These are phyloP conservation scores for Dryomyza anilis DNA, from an alignment of 2,888 invertebrate genomes.

Conservation along the genomic window DNA sequence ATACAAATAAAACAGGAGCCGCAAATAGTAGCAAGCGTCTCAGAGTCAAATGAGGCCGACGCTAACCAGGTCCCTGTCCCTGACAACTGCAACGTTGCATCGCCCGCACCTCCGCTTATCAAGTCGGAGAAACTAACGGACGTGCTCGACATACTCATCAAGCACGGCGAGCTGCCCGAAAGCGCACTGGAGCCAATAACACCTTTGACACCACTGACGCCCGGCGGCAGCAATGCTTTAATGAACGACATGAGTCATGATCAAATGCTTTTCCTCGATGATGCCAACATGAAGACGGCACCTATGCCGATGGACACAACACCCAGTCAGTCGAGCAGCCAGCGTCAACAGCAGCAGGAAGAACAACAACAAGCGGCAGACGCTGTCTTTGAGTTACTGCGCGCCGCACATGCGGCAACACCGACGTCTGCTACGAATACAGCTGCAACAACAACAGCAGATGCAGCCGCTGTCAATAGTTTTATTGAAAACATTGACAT, in stretches of 20 bases:
- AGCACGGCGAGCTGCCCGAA: slow-evolving; percentile 89
- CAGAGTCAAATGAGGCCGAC: too few species aligned
- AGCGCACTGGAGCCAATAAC: slow-evolving; percentile 67
- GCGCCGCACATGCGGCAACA: neutral
- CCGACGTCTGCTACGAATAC: slow-evolving; percentile 27
- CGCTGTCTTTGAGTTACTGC: slow-evolving; percentile 28
- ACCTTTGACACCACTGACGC: slow-evolving; percentile 60
- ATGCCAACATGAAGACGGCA: slow-evolving; percentile 38
- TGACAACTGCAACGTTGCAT: slow-evolving; percentile 40
- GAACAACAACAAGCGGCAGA: slow-evolving; percentile 32
- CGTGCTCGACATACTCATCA: slow-evolving; percentile 90
- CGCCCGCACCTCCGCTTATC: slow-evolving; percentile 35
- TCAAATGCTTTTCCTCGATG: slow-evolving; percentile 40
- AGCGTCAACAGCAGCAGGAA: slow-evolving; percentile 38
- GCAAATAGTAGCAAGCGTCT: slow-evolving; percentile 60
- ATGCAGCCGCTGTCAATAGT: neutral
- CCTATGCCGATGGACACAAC: slow-evolving; percentile 47
- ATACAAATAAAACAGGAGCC: neutral
- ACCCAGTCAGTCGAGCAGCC: slow-evolving; percentile 37
- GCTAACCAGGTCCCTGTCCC: slow-evolving; percentile 46
- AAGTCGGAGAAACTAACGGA: slow-evolving; percentile 66
- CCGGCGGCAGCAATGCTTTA: slow-evolving; percentile 44
- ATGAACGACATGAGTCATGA: slow-evolving; percentile 44
- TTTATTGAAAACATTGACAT: slow-evolving; percentile 57
- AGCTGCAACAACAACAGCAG: neutral